Evolutionary conservation across 2,888 invertebrate genomes (phyloP).

Genomic region (Thymelicus lineola): DNA sequence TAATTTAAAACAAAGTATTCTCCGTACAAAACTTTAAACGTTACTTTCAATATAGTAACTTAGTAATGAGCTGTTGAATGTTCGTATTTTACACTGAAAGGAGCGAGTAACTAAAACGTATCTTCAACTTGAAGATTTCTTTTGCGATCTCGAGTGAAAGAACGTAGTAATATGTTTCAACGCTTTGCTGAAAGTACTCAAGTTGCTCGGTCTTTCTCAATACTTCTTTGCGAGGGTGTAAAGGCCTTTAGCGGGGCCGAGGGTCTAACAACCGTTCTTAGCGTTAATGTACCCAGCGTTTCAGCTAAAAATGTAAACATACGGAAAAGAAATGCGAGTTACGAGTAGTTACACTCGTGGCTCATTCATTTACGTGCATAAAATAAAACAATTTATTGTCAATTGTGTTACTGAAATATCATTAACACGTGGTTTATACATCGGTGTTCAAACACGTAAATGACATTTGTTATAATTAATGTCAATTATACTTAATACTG

Average conservation of each 20-base stretch:
- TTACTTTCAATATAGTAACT: neutral
- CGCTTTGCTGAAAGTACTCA: slow-evolving; percentile 16
- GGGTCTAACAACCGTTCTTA: slow-evolving; percentile 29
- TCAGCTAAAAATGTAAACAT: slow-evolving; percentile 21
- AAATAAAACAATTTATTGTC: too few species aligned
- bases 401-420: too few species aligned
- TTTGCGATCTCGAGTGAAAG: slow-evolving; percentile 19
- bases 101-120: slow-evolving; percentile 8
- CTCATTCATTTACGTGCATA: neutral
- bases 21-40: neutral
- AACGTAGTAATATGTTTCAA: slow-evolving; percentile 24
- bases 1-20: too few species aligned
- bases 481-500: too few species aligned
- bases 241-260: slow-evolving; percentile 17
- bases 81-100: neutral
- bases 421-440: too few species aligned
- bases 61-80: neutral
- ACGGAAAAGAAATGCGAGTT: neutral
- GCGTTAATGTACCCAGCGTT: slow-evolving; percentile 30
- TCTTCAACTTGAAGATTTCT: slow-evolving; percentile 13
- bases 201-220: slow-evolving; percentile 26
- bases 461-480: too few species aligned
- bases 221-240: slow-evolving; percentile 20
- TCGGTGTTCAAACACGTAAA: too few species aligned
- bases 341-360: neutral